Conservation (phyloP, 37 sponge, comb jelly and placozoan genomes). For the Bolinopsis microptera region DNA sequence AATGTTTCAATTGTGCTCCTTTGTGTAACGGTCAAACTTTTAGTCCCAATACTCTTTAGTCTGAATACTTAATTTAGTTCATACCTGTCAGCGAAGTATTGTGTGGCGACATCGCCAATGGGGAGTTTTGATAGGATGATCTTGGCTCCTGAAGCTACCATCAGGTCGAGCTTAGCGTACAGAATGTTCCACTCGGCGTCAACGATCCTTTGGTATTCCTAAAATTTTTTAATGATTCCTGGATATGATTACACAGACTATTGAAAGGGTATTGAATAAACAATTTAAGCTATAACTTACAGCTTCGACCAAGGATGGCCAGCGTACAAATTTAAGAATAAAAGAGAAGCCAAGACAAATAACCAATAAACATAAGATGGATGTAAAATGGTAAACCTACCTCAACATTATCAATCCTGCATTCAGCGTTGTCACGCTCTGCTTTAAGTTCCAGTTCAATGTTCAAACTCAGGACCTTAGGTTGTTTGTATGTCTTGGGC, state of each 20-base stretch:
- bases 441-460: constrained; percentile 96
- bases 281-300: too few relatives aligned
- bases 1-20: too few relatives aligned
- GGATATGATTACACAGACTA: neutral
- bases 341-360: too few relatives aligned
- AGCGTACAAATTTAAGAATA: too few relatives aligned
- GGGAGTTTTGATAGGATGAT: constrained; percentile 98
- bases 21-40: too few relatives aligned
- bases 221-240: neutral
- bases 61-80: neutral
- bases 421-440: constrained; percentile 94
- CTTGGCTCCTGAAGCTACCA: constrained; percentile 91
- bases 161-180: constrained; percentile 92
- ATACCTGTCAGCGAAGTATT: constrained; percentile 99
- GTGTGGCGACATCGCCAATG: constrained; percentile 99
- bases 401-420: constrained; percentile 94
- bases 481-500: constrained; percentile 85
- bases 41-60: too few relatives aligned
- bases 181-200: constrained; percentile 99
- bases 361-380: too few relatives aligned
- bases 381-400: too few relatives aligned
- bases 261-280: too few relatives aligned
- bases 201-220: constrained; percentile 97
- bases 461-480: constrained; percentile 91
- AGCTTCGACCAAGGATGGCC: too few relatives aligned